Percentiles rank a stretch among this genome's conserved stretches.
Conservation (phyloP, 2,888 invertebrate species). For the Dolichomitus sp. region DNA sequence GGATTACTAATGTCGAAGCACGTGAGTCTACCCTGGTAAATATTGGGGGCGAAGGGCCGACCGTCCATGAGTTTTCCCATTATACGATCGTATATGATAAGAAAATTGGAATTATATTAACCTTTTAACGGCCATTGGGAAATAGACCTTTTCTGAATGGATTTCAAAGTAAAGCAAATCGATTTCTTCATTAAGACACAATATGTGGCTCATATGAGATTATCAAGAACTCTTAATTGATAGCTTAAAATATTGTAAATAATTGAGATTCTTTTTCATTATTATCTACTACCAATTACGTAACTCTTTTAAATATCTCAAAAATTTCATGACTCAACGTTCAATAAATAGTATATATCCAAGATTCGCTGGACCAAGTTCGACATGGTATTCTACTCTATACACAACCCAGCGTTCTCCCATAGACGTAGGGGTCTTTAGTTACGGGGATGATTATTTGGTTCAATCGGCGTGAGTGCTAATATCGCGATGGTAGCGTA, state of each 20-base stretch:
- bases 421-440: slow-evolving; percentile 40
- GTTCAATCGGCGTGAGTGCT: slow-evolving; percentile 80
- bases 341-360: slow-evolving; percentile 11
- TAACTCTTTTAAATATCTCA: background rate
- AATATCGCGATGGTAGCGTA: slow-evolving; percentile 77
- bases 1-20: slow-evolving; percentile 37
- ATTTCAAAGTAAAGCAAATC: background rate
- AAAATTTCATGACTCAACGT: slow-evolving; percentile 24
- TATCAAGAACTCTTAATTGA: background rate
- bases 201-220: background rate
- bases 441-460: slow-evolving; percentile 73
- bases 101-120: slow-evolving; percentile 33
- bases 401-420: slow-evolving; percentile 65
- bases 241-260: background rate
- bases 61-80: slow-evolving; percentile 22
- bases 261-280: background rate
- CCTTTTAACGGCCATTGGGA: background rate
- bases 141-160: background rate
- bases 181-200: background rate
- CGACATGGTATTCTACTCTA: slow-evolving; percentile 8
- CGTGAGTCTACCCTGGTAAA: slow-evolving; percentile 45
- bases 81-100: slow-evolving; percentile 27
- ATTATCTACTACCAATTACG: background rate
- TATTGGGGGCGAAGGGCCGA: slow-evolving; percentile 54
- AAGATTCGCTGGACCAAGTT: slow-evolving; percentile 25